Conservation (phyloP, 2,888 invertebrate genomes). For the Plebejus melissa region DNA sequence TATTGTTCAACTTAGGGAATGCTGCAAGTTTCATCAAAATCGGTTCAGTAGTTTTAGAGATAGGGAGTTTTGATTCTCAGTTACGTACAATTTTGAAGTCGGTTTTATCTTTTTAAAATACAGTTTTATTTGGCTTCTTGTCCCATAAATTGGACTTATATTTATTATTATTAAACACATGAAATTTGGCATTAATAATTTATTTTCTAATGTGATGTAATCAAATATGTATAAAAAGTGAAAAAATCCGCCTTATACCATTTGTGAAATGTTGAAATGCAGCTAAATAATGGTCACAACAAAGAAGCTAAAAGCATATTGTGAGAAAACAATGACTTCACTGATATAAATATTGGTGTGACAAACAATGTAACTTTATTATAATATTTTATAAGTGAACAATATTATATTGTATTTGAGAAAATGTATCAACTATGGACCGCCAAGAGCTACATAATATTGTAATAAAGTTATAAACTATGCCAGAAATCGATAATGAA, state of each 20-base stretch:
- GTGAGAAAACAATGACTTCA: background rate
- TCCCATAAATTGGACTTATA: background rate
- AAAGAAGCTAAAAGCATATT: background rate
- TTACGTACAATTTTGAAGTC: no score
- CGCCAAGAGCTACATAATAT: background rate
- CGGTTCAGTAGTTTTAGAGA: no score
- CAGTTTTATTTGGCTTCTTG: background rate
- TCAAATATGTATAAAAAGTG: background rate
- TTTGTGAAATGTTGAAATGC: background rate
- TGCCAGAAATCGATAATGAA: no score
- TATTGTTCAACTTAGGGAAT: no score
- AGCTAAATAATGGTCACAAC: background rate
- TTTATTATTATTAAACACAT: background rate
- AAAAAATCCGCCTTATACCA: background rate
- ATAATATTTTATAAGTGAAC: background rate
- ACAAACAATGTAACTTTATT: background rate
- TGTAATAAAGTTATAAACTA: no score
- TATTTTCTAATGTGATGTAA: background rate
- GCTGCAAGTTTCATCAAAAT: no score
- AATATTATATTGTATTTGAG: background rate
- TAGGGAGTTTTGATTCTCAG: no score
- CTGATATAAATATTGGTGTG: background rate
- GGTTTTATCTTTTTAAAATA: no score
- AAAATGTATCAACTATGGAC: background rate
- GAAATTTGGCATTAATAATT: background rate